Evolutionary conservation across 2,888 invertebrate species (phyloP).

Genomic region (Xylophagus ater): DNA sequence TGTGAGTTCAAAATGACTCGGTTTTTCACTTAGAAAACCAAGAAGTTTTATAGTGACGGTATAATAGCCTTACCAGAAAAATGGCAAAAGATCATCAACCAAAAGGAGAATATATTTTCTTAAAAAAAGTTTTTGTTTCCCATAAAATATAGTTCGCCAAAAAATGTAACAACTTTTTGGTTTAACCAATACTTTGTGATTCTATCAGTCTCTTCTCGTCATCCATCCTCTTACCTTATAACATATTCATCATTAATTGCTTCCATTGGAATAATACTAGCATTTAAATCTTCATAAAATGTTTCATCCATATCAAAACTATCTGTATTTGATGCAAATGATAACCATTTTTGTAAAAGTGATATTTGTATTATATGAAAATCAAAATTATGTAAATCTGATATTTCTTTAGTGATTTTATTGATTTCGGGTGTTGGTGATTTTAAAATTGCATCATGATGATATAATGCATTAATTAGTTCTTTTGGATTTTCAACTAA

Average conservation of each 20-base stretch:
- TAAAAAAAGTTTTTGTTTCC: no score
- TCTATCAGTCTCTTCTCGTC: no score
- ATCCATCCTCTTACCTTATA: constrained; percentile 25
- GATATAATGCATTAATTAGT: constrained; percentile 32
- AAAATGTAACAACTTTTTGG: no score
- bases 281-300: constrained; percentile 31
- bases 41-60: no score
- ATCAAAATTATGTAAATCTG: constrained; percentile 29
- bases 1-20: no score
- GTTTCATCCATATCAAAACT: constrained; percentile 34
- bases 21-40: no score
- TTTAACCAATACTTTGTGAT: no score
- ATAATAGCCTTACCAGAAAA: no score
- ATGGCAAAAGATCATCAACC: no score
- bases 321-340: constrained; percentile 23
- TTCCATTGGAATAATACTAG: constrained; percentile 11
- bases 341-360: constrained; percentile 35
- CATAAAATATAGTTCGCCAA: no score
- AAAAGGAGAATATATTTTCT: no score
- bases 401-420: constrained; percentile 32
- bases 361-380: constrained; percentile 31
- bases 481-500: constrained; percentile 33
- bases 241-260: constrained; percentile 30
- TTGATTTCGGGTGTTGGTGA: constrained; percentile 34
- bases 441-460: constrained; percentile 32